phyloP scores from a whole-genome alignment of 2,113 vertebrate species.

The Pantherophis guttatus region DNA sequence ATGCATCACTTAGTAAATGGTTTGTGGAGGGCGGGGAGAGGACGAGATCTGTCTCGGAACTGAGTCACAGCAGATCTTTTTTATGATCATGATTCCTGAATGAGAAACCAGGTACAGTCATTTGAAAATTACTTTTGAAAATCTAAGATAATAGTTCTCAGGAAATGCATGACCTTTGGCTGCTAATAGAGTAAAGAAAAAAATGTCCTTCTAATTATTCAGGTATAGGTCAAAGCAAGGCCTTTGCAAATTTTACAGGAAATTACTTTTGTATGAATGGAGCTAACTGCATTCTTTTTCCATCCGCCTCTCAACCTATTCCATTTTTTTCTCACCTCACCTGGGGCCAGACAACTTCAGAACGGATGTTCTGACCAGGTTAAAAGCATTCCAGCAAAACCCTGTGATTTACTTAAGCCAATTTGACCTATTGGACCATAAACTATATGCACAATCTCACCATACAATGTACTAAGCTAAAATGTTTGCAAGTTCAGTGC shows the following conservation, averaged over 20 bases:
- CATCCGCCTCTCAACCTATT: not conserved
- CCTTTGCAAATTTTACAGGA: conserved; percentile 19
- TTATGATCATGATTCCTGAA: not conserved
- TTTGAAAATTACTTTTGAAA: not conserved
- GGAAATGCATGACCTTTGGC: conserved; percentile 18
- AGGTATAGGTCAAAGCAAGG: conserved; percentile 16
- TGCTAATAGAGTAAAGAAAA: conserved; percentile 20
- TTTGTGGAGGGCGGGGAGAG: not conserved
- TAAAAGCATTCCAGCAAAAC: not conserved
- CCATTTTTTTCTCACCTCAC: not conserved
- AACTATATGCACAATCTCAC: not conserved
- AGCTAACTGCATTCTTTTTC: not conserved
- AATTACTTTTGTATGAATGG: conserved; percentile 20
- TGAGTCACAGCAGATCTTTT: not conserved
- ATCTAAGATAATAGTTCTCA: conserved; percentile 12
- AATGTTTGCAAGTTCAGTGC: not conserved
- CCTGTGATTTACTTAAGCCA: not conserved
- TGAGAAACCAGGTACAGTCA: not conserved
- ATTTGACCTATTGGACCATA: not conserved
- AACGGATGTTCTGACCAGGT: not conserved
- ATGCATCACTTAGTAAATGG: not conserved
- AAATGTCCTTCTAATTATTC: conserved; percentile 4
- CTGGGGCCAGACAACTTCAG: not conserved
- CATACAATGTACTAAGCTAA: not conserved
- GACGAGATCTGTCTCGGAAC: not conserved